These are phyloP conservation scores for Circaetus gallicus DNA, from an alignment of 2,113 vertebrate genomes.

Conservation along the genomic window DNA sequence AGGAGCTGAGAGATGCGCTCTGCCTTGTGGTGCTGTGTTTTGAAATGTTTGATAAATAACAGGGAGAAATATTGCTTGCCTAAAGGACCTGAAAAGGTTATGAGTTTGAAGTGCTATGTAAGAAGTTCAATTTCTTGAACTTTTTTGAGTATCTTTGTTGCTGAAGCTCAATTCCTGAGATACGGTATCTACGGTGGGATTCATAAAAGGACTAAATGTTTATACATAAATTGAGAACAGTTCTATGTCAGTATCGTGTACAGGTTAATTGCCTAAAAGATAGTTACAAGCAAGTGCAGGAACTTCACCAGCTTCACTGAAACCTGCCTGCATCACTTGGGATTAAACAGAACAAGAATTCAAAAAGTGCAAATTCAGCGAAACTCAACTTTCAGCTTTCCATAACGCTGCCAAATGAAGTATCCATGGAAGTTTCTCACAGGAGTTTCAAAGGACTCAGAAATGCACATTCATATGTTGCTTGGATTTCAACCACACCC, in stretches of 20 bases:
- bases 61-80: background rate
- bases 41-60: background rate
- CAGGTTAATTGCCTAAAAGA: background rate
- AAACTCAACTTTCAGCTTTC: background rate
- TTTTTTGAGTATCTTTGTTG: background rate
- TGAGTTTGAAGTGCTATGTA: background rate
- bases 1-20: background rate
- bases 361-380: background rate
- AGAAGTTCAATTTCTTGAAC: background rate
- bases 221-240: background rate
- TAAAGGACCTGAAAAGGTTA: background rate
- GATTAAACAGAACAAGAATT: background rate
- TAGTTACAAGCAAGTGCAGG: background rate
- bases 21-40: background rate
- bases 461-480: background rate
- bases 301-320: background rate
- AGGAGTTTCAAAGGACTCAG: background rate
- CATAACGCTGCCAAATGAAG: background rate
- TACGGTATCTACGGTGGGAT: background rate
- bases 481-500: background rate
- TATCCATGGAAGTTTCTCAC: background rate
- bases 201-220: background rate
- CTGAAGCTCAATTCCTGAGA: background rate
- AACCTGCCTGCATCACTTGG: background rate
- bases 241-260: background rate